These are phyloP conservation scores for Phthorimaea operculella DNA, from an alignment of 1,140 invertebrate genomes.

Conservation along the genomic window DNA sequence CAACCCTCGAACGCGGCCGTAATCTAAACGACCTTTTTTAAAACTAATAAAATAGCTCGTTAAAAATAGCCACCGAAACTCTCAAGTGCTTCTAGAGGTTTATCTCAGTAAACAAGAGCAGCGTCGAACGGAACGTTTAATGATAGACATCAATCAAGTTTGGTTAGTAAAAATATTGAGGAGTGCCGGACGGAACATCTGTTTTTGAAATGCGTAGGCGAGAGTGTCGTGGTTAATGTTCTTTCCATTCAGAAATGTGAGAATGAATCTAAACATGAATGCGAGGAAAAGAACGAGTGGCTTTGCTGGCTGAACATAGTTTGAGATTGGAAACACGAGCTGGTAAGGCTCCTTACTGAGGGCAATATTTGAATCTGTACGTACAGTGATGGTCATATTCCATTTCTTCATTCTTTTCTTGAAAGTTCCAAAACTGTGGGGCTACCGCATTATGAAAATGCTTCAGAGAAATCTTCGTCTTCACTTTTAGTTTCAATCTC, in stretches of 20 bases:
- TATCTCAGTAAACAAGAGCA: constrained; percentile 53
- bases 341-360: no score
- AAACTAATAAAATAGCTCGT: constrained; percentile 64
- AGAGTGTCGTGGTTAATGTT: not conserved
- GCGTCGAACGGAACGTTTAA: constrained; percentile 33
- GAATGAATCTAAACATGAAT: not conserved
- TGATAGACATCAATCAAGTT: constrained; percentile 55
- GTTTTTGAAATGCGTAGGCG: constrained; percentile 23
- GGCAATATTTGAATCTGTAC: no score
- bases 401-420: no score
- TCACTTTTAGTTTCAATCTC: no score
- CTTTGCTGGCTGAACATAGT: no score
- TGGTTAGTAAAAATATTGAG: constrained; percentile 39
- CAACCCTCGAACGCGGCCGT: constrained; percentile 44
- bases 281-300: not conserved
- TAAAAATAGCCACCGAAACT: constrained; percentile 65
- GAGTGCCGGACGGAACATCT: not conserved
- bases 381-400: no score
- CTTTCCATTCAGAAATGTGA: constrained; percentile 19
- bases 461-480: no score
- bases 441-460: no score
- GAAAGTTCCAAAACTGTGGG: no score
- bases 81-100: constrained; percentile 40
- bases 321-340: no score
- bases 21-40: constrained; percentile 67